These are phyloP conservation scores for Acrossocheilus fasciatus DNA, from an alignment of 2,797 vertebrate species.

Conservation along the genomic window DNA sequence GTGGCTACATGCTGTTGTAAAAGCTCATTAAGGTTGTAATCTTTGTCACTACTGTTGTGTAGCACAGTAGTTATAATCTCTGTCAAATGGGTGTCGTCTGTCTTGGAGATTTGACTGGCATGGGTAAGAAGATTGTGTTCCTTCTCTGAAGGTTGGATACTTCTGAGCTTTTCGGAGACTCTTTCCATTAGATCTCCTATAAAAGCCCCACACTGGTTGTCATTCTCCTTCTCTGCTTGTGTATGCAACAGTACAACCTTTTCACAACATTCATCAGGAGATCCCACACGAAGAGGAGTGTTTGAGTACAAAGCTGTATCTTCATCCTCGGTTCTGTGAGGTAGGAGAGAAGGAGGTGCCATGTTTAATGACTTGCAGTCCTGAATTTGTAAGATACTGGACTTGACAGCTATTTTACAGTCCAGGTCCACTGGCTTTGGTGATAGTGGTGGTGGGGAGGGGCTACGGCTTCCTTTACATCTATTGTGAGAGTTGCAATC, in stretches of 20 bases:
- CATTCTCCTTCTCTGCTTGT: slow-evolving; percentile 32
- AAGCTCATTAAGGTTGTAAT: slow-evolving; percentile 91
- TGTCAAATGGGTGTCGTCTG: slow-evolving; percentile 83
- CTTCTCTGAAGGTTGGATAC: slow-evolving; percentile 83
- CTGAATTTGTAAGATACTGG: slow-evolving; percentile 68
- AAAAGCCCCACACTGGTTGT: slow-evolving; percentile 74
- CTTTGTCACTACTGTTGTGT: slow-evolving; percentile 83
- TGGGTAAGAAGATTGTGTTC: slow-evolving; percentile 74
- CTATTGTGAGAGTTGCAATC: slow-evolving; percentile 72
- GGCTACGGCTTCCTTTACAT: slow-evolving; percentile 80
- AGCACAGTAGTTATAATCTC: slow-evolving; percentile 91
- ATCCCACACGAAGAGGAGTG: neutral
- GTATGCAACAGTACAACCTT: neutral
- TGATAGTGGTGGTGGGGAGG: slow-evolving; percentile 89
- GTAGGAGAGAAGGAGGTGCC: slow-evolving; percentile 84
- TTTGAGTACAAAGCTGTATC: slow-evolving; percentile 32
- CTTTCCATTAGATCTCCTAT: slow-evolving; percentile 89
- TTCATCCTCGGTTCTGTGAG: slow-evolving; percentile 77
- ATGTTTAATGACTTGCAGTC: slow-evolving; percentile 71
- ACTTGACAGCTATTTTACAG: slow-evolving; percentile 76
- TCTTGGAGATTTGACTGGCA: slow-evolving; percentile 72
- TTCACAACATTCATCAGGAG: slow-evolving; percentile 18
- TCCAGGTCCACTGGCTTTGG: slow-evolving; percentile 83
- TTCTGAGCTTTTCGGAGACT: slow-evolving; percentile 91
- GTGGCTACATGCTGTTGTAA: slow-evolving; percentile 84